A percentile compares a stretch with the other conserved stretches of the same genome.
phyloP scores from a whole-genome alignment of 2,797 vertebrate species.

The Alectoris magna region DNA sequence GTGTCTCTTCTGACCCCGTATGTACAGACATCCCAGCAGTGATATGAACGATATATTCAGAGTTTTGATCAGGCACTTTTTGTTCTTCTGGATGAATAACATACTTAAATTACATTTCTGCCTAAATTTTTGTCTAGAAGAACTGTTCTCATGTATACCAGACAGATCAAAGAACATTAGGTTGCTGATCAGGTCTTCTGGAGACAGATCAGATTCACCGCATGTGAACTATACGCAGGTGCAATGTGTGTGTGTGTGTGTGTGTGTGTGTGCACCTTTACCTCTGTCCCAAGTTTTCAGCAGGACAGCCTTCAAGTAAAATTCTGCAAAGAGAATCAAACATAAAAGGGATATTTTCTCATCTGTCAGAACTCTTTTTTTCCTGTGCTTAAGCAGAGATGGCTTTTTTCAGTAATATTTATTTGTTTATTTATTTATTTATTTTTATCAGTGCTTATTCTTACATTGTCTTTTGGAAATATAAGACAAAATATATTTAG shows the following conservation, averaged over 20 bases:
- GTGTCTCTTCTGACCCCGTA: neutral
- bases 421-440: too few species aligned
- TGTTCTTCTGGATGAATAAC: neutral
- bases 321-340: neutral
- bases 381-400: neutral
- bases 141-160: neutral
- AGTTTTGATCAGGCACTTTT: neutral
- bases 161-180: neutral
- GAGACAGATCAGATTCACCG: neutral
- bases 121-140: neutral
- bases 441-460: neutral
- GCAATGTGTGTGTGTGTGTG: too few species aligned
- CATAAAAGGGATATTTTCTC: neutral
- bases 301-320: neutral
- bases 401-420: neutral
- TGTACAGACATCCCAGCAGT: neutral
- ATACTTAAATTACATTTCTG: neutral
- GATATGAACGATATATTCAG: neutral
- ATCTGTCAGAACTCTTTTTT: neutral
- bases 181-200: neutral
- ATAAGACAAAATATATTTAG: neutral
- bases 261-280: neutral
- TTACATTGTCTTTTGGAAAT: neutral
- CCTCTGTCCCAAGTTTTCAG: neutral
- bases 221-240: neutral